Evolutionary conservation across 2,113 vertebrate species (phyloP).

Genomic region (Syngnathus scovelli): DNA sequence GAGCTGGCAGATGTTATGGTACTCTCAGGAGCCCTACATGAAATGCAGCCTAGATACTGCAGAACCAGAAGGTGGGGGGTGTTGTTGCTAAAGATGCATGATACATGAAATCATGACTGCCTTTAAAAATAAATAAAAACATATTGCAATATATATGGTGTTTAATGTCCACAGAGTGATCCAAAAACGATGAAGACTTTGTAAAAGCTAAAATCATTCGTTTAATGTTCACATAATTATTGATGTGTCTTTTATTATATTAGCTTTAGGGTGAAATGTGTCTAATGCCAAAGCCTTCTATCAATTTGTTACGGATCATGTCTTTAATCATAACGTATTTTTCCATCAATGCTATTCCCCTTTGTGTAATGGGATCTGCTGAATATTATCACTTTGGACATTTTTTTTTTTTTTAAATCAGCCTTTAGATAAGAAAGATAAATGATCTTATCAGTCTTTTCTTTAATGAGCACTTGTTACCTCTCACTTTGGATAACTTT

Average conservation of each 20-base stretch:
- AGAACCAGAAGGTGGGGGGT: background rate
- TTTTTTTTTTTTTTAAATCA: slow-evolving; percentile 8
- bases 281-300: background rate
- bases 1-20: background rate
- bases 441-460: slow-evolving; percentile 9
- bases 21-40: background rate
- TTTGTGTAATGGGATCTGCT: slow-evolving; percentile 7
- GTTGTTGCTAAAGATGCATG: background rate
- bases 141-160: background rate
- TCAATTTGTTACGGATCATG: slow-evolving; percentile 15
- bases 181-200: too few relatives aligned
- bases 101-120: background rate
- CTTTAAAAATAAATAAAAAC: too few relatives aligned
- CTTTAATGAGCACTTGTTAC: slow-evolving; percentile 33
- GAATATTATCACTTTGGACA: slow-evolving; percentile 14
- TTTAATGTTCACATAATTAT: background rate
- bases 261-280: background rate
- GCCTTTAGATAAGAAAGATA: slow-evolving; percentile 13
- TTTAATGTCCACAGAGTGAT: background rate
- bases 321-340: slow-evolving; percentile 17
- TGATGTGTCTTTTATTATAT: background rate
- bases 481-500: slow-evolving; percentile 10
- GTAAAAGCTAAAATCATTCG: too few relatives aligned
- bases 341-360: slow-evolving; percentile 9
- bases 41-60: background rate